Percentiles rank a stretch among this genome's conserved stretches.
phyloP scores from a whole-genome alignment of 2,888 invertebrate genomes.

The Mythimna loreyi region DNA sequence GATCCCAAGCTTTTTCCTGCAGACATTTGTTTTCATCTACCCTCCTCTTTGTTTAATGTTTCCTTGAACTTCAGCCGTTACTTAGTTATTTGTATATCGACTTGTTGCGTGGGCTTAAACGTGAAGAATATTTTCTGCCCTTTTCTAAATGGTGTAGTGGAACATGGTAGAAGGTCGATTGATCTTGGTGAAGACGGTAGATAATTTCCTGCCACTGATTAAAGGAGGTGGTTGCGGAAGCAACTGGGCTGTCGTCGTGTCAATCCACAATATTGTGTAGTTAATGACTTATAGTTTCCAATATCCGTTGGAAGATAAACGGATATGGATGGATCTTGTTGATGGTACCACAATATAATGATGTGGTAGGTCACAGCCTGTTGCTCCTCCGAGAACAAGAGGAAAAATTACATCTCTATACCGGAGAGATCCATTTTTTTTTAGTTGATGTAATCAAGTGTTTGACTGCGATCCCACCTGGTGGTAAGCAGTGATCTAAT shows the following conservation, averaged over 20 bases:
- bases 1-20: constrained; percentile 48
- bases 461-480: no score
- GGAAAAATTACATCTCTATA: no score
- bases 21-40: constrained; percentile 58
- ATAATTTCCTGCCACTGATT: constrained; percentile 48
- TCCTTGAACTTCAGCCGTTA: constrained; percentile 28
- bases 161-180: background rate
- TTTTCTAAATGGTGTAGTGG: constrained; percentile 1
- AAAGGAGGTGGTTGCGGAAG: constrained; percentile 6
- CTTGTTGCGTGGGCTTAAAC: constrained; percentile 48
- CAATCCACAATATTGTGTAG: constrained; percentile 20
- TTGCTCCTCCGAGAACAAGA: no score
- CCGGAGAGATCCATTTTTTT: no score
- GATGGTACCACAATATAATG: background rate
- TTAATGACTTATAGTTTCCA: background rate
- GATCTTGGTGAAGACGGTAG: constrained; percentile 1
- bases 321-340: background rate
- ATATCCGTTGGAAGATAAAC: constrained; percentile 21
- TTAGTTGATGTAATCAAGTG: no score
- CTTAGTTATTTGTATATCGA: constrained; percentile 32
- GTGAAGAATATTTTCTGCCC: constrained; percentile 10
- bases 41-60: constrained; percentile 34
- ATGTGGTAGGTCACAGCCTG: no score
- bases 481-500: no score
- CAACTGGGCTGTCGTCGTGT: constrained; percentile 7